These are phyloP conservation scores for Microtus pennsylvanicus DNA, from an alignment of 2,113 vertebrate species.

Conservation along the genomic window DNA sequence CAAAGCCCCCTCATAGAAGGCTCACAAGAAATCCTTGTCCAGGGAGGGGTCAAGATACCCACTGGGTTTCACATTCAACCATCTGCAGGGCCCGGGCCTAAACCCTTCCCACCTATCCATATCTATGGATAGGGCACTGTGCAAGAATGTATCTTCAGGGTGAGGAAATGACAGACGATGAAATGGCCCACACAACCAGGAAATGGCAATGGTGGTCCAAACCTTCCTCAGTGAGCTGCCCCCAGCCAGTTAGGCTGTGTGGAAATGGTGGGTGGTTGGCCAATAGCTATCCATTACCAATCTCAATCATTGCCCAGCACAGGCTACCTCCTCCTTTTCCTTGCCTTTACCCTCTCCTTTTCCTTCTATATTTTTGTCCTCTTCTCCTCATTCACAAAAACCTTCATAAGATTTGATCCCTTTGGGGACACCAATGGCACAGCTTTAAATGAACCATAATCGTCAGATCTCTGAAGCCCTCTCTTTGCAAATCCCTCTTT, in stretches of 20 bases:
- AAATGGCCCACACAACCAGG: not conserved
- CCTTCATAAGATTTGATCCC: not conserved
- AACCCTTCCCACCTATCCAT: not conserved
- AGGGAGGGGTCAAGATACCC: not conserved
- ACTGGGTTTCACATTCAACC: not conserved
- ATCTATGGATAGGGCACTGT: accelerated
- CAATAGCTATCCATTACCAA: not conserved
- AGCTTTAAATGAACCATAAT: accelerated
- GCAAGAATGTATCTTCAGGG: not conserved
- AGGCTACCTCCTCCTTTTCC: too few relatives aligned
- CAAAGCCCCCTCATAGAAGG: not conserved
- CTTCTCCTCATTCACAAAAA: not conserved
- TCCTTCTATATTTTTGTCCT: accelerated
- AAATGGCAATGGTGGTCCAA: accelerated
- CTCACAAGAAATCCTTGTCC: not conserved
- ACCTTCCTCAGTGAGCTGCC: not conserved
- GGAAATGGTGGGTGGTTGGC: accelerated
- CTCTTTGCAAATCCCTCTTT: not conserved
- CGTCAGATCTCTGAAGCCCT: accelerated
- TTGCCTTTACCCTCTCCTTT: too few relatives aligned
- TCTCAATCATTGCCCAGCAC: too few relatives aligned
- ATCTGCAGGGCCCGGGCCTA: not conserved
- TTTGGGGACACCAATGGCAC: accelerated
- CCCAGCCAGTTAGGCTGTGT: accelerated
- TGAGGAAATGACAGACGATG: not conserved